Conservation (phyloP, 2,113 vertebrate genomes). For the Amia ocellicauda region DNA sequence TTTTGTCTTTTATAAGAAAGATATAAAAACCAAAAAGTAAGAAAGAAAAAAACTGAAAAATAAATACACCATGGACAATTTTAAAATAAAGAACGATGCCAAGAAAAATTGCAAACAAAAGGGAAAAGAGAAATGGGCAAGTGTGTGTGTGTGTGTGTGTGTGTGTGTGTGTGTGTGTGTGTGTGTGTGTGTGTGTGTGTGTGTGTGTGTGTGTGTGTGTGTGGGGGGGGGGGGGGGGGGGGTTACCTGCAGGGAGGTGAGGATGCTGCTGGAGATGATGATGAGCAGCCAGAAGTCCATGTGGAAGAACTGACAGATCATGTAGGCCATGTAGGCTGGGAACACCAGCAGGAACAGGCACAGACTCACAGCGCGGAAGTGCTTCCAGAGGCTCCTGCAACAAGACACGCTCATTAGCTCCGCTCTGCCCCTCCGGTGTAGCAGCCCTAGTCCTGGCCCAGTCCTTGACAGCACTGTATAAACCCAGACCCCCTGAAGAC, state of each 20-base stretch:
- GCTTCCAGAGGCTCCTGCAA: constrained; percentile 93
- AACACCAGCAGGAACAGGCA: constrained; percentile 91
- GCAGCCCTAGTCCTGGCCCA: too few species aligned
- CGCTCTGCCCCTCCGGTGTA: too few species aligned
- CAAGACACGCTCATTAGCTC: too few species aligned
- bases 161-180: constrained; percentile 4
- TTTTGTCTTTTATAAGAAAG: too few species aligned
- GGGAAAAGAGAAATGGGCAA: neutral
- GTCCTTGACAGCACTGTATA: too few species aligned
- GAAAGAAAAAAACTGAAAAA: too few species aligned
- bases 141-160: constrained; percentile 5
- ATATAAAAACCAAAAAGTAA: too few species aligned
- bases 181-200: constrained; percentile 7
- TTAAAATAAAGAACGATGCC: too few species aligned
- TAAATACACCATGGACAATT: too few species aligned
- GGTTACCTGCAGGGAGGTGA: constrained; percentile 93
- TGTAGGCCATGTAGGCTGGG: constrained; percentile 95
- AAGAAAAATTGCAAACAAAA: neutral
- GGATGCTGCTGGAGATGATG: constrained; percentile 96
- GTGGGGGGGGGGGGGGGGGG: neutral
- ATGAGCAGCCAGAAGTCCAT: constrained; percentile 99
- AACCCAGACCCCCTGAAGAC: too few species aligned
- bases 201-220: neutral
- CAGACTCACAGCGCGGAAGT: constrained; percentile 92
- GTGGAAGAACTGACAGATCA: constrained; percentile 99